phyloP scores from a whole-genome alignment of 2,113 vertebrate genomes.

The Pelodiscus sinensis region DNA sequence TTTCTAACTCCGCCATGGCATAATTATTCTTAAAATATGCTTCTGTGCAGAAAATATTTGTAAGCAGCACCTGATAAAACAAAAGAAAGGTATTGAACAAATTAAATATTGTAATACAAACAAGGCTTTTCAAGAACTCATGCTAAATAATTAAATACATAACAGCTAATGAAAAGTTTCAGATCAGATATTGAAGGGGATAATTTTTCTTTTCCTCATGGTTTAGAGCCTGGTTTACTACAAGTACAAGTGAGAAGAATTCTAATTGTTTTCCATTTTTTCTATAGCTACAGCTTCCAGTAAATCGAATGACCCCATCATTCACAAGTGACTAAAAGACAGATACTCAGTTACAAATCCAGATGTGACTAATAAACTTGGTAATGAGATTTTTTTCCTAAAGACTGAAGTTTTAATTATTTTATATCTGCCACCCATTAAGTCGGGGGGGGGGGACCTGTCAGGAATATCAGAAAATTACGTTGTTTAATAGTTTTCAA shows the following conservation, averaged over 20 bases:
- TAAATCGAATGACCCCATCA: accelerated
- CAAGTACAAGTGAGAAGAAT: neutral
- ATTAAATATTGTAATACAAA: accelerated
- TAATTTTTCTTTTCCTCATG: neutral
- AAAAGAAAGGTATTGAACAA: neutral
- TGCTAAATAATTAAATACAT: neutral
- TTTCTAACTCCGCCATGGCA: constrained; percentile 85
- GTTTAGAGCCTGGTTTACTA: neutral
- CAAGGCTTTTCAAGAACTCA: accelerated
- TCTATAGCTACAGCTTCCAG: neutral
- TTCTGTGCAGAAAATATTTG: constrained; percentile 89
- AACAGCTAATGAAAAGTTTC: neutral
- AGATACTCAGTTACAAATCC: neutral
- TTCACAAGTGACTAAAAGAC: accelerated
- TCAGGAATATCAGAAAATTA: neutral
- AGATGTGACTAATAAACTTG: neutral
- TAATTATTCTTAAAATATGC: constrained; percentile 90
- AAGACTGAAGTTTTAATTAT: neutral
- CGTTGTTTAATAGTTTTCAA: neutral
- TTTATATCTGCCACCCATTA: neutral
- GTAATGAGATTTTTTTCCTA: too few relatives aligned
- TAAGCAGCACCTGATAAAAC: constrained; percentile 85
- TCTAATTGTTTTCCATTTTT: neutral
- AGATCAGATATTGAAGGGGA: neutral
- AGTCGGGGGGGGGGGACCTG: neutral